These are phyloP conservation scores for Lycocerus yunnanus DNA, from an alignment of 2,888 invertebrate species.

Conservation along the genomic window DNA sequence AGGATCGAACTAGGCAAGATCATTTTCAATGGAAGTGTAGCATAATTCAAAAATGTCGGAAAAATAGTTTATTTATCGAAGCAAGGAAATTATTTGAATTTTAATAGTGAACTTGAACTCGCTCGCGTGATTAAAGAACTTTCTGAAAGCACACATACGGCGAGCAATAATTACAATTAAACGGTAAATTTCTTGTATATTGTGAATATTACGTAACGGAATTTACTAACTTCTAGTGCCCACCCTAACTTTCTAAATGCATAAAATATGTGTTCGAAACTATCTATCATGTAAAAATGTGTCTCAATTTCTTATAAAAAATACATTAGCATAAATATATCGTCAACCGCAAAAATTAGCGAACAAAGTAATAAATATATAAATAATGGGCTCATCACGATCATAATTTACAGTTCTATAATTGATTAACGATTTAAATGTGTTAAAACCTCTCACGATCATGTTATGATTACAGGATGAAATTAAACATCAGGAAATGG, in stretches of 20 bases:
- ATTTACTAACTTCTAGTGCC: slow-evolving; percentile 11
- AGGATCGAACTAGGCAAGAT: slow-evolving; percentile 35
- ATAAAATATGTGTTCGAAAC: slow-evolving; percentile 9
- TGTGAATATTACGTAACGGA: slow-evolving; percentile 15
- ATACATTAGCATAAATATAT: neutral
- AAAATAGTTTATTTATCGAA: slow-evolving; percentile 27
- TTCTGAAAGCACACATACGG: slow-evolving; percentile 17
- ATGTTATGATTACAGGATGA: neutral
- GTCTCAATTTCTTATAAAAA: neutral
- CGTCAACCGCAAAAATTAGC: neutral
- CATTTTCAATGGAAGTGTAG: slow-evolving; percentile 33
- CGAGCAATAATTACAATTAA: slow-evolving; percentile 7
- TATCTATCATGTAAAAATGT: slow-evolving; percentile 16
- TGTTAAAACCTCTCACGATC: neutral
- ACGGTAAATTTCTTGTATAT: neutral
- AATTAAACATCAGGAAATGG: neutral
- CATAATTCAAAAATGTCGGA: slow-evolving; percentile 28
- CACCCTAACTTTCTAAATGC: slow-evolving; percentile 20
- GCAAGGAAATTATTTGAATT: slow-evolving; percentile 21
- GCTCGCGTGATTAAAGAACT: slow-evolving; percentile 16
- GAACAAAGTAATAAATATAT: neutral
- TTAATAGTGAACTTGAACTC: slow-evolving; percentile 33
- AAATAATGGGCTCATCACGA: neutral
- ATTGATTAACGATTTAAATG: neutral
- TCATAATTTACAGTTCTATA: neutral